Evolutionary conservation across 2,113 vertebrate genomes (phyloP).

Genomic region (Chlorocebus sabaeus): DNA sequence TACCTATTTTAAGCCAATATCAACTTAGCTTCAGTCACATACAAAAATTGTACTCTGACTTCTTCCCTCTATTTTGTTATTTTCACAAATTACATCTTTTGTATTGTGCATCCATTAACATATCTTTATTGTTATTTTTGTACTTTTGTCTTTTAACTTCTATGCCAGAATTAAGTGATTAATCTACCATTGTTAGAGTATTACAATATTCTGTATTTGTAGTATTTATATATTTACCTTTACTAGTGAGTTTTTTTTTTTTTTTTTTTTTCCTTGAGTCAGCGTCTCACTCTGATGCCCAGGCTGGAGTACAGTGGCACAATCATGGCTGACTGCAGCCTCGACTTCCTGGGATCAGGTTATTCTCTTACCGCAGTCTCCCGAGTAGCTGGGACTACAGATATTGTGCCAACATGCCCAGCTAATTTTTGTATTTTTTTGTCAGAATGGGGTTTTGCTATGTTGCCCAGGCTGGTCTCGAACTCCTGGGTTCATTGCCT

Average conservation of each 20-base stretch:
- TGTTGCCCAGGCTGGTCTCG: too few species aligned
- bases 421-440: too few species aligned
- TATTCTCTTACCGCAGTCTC: too few species aligned
- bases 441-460: too few species aligned
- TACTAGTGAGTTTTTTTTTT: not conserved
- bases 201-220: not conserved
- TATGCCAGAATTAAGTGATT: not conserved
- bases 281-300: too few species aligned
- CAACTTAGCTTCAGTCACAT: not conserved
- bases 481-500: too few species aligned
- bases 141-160: not conserved
- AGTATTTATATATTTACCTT: not conserved
- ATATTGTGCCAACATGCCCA: too few species aligned
- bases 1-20: not conserved
- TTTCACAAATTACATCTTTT: not conserved
- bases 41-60: not conserved
- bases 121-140: not conserved
- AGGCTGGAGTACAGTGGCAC: too few species aligned
- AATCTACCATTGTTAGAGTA: not conserved
- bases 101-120: not conserved
- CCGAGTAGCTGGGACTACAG: too few species aligned
- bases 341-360: too few species aligned
- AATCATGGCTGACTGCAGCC: too few species aligned
- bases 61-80: not conserved
- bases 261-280: not conserved